Conservation (phyloP, 1,140 invertebrate species). For the Brachionus manjavacas region DNA sequence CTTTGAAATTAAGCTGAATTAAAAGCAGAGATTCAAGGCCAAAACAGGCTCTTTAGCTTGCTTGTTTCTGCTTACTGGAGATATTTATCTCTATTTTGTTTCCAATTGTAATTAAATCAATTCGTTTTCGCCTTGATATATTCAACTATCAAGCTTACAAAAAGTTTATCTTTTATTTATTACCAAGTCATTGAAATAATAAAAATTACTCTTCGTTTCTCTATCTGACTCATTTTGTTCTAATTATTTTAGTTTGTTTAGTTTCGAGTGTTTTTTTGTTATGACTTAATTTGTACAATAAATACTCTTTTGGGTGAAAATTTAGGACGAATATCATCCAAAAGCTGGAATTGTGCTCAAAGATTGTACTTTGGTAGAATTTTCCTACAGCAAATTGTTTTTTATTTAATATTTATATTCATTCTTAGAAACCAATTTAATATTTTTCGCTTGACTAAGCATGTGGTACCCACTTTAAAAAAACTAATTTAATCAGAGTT, state of each 20-base stretch:
- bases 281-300: neutral
- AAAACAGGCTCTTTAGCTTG: neutral
- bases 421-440: too few relatives aligned
- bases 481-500: too few relatives aligned
- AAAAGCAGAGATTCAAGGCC: neutral
- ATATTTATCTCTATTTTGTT: slow-evolving; percentile 18
- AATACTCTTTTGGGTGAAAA: neutral
- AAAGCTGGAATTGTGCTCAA: neutral
- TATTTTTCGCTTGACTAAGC: neutral
- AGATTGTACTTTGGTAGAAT: neutral
- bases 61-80: neutral
- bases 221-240: neutral
- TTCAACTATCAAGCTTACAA: neutral
- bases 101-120: slow-evolving; percentile 23
- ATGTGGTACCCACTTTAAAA: too few relatives aligned
- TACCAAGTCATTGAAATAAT: slow-evolving; percentile 28
- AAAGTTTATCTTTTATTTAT: slow-evolving; percentile 37
- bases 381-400: too few relatives aligned
- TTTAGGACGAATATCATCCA: neutral
- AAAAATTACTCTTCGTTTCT: neutral
- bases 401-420: too few relatives aligned
- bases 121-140: slow-evolving; percentile 19
- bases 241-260: neutral
- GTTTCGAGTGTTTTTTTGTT: neutral
- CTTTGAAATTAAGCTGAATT: slow-evolving; percentile 1